A percentile compares a stretch with the other conserved stretches of the same genome.
phyloP scores from a whole-genome alignment of 2,888 invertebrate species.

The Byasa hedistus region DNA sequence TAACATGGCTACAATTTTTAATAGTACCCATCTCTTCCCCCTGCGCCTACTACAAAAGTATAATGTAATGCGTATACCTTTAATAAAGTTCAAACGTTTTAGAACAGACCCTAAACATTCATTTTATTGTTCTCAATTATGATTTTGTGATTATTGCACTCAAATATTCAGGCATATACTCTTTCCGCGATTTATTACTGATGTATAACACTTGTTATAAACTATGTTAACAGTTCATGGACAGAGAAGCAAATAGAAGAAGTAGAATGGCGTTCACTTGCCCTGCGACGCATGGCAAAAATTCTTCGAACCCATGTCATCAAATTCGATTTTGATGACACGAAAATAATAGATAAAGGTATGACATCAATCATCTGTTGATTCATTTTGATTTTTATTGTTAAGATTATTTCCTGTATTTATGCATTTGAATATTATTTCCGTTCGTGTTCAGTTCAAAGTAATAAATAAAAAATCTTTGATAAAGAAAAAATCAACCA shows the following conservation, averaged over 20 bases:
- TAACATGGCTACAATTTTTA: neutral
- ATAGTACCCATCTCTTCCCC: neutral
- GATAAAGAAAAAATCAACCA: no score
- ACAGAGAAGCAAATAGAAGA: slow-evolving; percentile 66
- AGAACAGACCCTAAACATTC: neutral
- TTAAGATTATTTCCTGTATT: no score
- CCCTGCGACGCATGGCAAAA: slow-evolving; percentile 79
- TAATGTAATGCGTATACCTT: neutral
- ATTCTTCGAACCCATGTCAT: slow-evolving; percentile 83
- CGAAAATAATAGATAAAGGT: slow-evolving; percentile 65
- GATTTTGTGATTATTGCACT: no score
- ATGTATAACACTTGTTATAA: neutral
- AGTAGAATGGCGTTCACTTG: slow-evolving; percentile 80
- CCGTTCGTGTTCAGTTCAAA: no score
- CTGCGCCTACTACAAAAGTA: neutral
- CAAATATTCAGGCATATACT: neutral
- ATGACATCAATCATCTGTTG: no score
- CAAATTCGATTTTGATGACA: slow-evolving; percentile 80
- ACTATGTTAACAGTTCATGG: slow-evolving; percentile 52
- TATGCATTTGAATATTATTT: no score
- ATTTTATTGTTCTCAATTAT: neutral
- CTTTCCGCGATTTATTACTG: neutral
- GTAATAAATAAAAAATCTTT: no score
- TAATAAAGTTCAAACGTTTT: neutral
- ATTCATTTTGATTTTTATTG: no score